Base-by-base conservation (phyloP, 1,140 invertebrate genomes). In the Rhynchophorus ferrugineus region DNA sequence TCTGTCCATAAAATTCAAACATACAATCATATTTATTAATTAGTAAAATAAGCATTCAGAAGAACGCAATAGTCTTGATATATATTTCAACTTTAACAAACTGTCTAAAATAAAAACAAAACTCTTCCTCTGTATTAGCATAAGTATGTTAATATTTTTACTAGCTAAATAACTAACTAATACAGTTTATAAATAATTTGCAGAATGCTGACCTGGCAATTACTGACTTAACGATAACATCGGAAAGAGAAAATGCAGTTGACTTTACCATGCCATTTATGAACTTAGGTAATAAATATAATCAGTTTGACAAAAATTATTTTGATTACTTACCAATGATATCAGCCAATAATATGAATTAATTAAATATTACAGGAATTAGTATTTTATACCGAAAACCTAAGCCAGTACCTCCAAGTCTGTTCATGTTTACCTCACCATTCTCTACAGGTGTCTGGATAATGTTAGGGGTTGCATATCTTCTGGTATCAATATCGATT, bases 201-300 rank as follows among this genome's bases (percentile, higher is more conserved):
- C 22, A 68, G 64, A 59, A 54, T 72, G 86, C 85, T 11, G 85
- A 89, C 68, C 71, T 89, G 54, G 86, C 84, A 2, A 84, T 89
- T 11, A 83, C 83, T 5, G 85, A 85, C 21, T 80, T 89, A 75
- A 89, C 86, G 6, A 87, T 92, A 56, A 93, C 89, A 63, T 89
- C 88, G 59, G 85, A 88, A 46, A 75, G 90, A 51, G 88, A 91
- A 67, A 82, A 81, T 65, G 87, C 84, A n/a, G 91, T 93, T 51
- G 90, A 93, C 71, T 94, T 94, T 69, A 91, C 89, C 1, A 91
- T 89, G 67, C 87, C 87, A 9, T 91, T 90, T 69, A 89, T 91
- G 84, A 89, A 88, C 65, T 75, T 90, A 45, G 57, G 56, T 61
- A 48, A 21, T 19, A 49, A 14, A 37, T 50, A 39, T 49, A 13